phyloP scores from a whole-genome alignment of 2,888 invertebrate species.

The Ectobius pallidus region DNA sequence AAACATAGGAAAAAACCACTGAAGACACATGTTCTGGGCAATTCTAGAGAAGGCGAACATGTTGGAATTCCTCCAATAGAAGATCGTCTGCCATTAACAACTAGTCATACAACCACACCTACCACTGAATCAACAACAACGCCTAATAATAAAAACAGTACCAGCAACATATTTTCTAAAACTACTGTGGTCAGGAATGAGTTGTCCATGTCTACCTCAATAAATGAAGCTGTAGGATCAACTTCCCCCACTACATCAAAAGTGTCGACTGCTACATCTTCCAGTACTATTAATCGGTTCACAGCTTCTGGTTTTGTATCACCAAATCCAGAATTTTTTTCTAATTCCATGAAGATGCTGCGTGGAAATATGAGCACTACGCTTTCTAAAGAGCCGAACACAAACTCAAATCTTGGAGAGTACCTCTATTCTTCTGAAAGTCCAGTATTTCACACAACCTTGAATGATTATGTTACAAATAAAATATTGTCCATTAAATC shows the following conservation, averaged over 20 bases:
- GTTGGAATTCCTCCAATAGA: constrained; percentile 40
- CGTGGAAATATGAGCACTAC: background rate
- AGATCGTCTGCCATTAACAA: constrained; percentile 37
- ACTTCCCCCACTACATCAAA: no score
- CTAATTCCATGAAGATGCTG: background rate
- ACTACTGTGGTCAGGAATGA: no score
- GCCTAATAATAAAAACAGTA: background rate
- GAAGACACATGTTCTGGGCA: background rate
- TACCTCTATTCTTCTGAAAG: no score
- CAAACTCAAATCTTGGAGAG: background rate
- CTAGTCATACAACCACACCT: constrained; percentile 34
- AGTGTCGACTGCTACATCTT: no score
- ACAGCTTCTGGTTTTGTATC: no score
- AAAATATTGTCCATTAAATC: no score
- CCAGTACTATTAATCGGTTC: no score
- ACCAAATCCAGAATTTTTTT: background rate
- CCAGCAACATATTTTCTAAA: background rate
- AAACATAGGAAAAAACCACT: background rate
- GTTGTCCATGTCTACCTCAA: no score
- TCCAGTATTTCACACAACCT: no score
- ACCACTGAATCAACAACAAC: constrained; percentile 24
- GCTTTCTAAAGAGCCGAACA: background rate
- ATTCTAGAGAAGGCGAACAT: constrained; percentile 42
- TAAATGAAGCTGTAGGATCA: no score
- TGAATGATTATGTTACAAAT: no score